These are phyloP conservation scores for Enteromius trimaculatus DNA, from an alignment of 2,797 vertebrate species.

Conservation along the genomic window DNA sequence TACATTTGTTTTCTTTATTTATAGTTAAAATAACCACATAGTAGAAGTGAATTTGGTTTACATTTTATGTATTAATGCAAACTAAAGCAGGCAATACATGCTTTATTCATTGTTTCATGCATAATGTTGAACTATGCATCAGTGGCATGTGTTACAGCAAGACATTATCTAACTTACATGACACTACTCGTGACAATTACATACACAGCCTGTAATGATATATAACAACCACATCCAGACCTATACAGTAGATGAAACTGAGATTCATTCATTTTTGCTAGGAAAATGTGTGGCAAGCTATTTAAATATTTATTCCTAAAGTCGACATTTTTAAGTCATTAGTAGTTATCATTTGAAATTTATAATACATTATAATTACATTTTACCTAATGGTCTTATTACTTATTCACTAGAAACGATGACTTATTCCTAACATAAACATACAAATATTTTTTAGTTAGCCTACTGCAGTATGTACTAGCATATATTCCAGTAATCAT, in stretches of 20 bases:
- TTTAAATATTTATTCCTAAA: background rate
- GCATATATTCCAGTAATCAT: background rate
- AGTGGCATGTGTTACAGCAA: background rate
- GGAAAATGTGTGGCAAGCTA: background rate
- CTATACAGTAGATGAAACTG: background rate
- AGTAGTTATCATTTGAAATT: background rate
- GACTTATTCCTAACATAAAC: background rate
- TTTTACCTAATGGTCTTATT: background rate
- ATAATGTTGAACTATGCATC: background rate
- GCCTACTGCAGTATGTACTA: background rate
- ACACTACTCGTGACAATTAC: slow-evolving; percentile 6
- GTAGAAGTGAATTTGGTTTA: background rate
- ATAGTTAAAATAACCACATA: background rate
- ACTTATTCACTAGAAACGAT: background rate
- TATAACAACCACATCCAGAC: background rate
- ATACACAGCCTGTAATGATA: background rate
- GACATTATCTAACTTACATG: slow-evolving; percentile 33
- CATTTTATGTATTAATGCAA: background rate
- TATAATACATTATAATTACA: background rate
- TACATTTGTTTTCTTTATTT: background rate
- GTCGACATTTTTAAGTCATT: background rate
- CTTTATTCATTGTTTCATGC: background rate
- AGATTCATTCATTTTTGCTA: slow-evolving; percentile 6
- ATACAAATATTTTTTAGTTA: background rate
- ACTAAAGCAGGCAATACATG: background rate